Base-by-base conservation (phyloP, 2,113 vertebrate species). In the Clupea harengus region DNA sequence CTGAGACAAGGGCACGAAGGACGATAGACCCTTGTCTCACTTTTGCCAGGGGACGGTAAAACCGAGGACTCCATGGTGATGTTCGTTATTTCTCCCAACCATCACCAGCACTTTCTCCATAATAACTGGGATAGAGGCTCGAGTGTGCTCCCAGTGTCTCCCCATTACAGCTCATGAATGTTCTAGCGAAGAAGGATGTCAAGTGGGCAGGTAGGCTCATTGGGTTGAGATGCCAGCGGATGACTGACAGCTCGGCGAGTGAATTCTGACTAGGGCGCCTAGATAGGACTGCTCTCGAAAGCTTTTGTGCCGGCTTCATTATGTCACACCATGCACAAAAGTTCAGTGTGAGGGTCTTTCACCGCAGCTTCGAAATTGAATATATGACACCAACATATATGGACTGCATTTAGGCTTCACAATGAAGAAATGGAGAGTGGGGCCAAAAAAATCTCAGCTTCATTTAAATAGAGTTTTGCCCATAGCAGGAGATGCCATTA, bases 171-270 rank as follows among this genome's bases (percentile, higher is more conserved):
- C 4, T 20, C 54, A 60, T 60, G 54, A 22, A 22, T 57, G 17
- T 57, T 17, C 52, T 57, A 6, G 52, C 54, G 1, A 3, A 60
- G 54, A 20, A 13, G 67, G 67, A 13, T 32, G 13, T 28, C 64
- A 28, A 13, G 84, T 45, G 45, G 82, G 75, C 67, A 11, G 81
- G 72, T 50, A 25, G 47, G 75, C 67, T 20, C 17, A 6, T 45
- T n/a, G 83, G 89, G 87, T 84, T 85, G 82, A 91, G 92, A 92
- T 89, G 90, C 88, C 82, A 88, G 88, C 80, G 72, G 86, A 92
- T 92, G 92, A 94, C 89, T 93, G 93, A 92, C 92, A 90, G 86
- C 49, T 80, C 39, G 81, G 25, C 0, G 49, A 88, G 82, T 45
- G 83, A 85, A 85, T 83, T 89, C 84, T 86, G 85, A 46, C 83